Evolutionary conservation across 2,113 vertebrate genomes (phyloP).

Genomic region (Castor canadensis): DNA sequence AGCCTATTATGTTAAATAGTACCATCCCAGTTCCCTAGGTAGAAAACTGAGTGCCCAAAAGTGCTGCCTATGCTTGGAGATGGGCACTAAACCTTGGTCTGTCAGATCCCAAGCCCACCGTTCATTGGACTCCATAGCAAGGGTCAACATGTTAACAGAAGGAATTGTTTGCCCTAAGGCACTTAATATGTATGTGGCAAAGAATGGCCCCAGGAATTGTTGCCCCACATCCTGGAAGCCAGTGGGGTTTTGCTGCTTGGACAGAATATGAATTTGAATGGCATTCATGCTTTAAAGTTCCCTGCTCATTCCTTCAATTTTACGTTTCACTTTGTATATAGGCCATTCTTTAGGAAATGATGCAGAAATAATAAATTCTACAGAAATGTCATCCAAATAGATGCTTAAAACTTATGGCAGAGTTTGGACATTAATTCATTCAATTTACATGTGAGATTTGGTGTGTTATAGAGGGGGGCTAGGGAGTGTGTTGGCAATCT

Average conservation of each 20-base stretch:
- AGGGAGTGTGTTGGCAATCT: neutral
- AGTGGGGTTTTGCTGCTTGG: fast-evolving
- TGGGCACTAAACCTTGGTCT: neutral
- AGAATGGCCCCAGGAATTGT: neutral
- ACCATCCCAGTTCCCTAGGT: neutral
- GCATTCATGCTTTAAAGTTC: neutral
- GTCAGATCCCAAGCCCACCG: fast-evolving
- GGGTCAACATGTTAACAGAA: neutral
- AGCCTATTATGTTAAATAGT: neutral
- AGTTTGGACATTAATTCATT: neutral
- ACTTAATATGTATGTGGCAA: fast-evolving
- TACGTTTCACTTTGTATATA: neutral
- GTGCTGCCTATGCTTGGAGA: too few relatives aligned
- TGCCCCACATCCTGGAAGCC: neutral
- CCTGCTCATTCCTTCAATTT: neutral
- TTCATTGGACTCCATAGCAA: neutral
- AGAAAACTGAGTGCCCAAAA: neutral
- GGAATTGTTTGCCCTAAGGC: neutral
- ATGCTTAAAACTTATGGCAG: neutral
- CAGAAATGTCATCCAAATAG: neutral
- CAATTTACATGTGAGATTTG: neutral
- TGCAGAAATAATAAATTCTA: neutral
- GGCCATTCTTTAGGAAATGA: neutral
- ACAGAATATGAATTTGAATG: neutral
- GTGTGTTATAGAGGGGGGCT: neutral